phyloP scores from a whole-genome alignment of 2,888 invertebrate species.

The Drosophila acutilabella region DNA sequence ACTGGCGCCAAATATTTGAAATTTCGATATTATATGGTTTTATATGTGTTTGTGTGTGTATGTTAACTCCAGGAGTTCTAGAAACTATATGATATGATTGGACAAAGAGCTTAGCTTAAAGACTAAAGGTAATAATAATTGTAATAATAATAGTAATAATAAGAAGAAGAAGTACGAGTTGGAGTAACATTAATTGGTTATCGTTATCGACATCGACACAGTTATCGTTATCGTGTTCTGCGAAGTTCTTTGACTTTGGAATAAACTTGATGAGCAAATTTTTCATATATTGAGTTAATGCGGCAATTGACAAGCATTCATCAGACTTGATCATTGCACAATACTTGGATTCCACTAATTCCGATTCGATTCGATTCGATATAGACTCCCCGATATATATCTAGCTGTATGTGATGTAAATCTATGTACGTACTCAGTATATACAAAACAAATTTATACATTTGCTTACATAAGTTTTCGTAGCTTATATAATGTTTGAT shows the following conservation, averaged over 20 bases:
- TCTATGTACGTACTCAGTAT: constrained; percentile 17
- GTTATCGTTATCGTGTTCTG: constrained; percentile 5
- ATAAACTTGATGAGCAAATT: constrained; percentile 70
- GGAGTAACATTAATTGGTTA: constrained; percentile 8
- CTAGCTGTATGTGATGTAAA: constrained; percentile 13
- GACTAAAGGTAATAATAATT: constrained; percentile 4
- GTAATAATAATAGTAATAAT: constrained; percentile 28
- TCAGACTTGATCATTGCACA: constrained; percentile 59
- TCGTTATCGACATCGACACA: background rate
- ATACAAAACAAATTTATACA: constrained; percentile 37
- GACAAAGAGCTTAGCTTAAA: constrained; percentile 58
- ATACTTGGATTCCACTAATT: constrained; percentile 41
- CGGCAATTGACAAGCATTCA: constrained; percentile 60
- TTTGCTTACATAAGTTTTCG: constrained; percentile 38
- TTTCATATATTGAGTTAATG: constrained; percentile 54
- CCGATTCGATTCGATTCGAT: constrained; percentile 28
- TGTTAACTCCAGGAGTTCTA: constrained; percentile 28
- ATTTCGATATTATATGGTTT: constrained; percentile 16
- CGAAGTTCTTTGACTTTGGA: constrained; percentile 53
- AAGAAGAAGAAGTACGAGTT: constrained; percentile 42
- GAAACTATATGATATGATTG: constrained; percentile 64
- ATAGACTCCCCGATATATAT: constrained; percentile 17
- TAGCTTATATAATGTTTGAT: constrained; percentile 32
- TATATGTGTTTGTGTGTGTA: constrained; percentile 4
- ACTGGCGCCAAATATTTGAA: background rate